phyloP scores from a whole-genome alignment of 2,888 invertebrate genomes.

The Lepidocyrtoides sp. region DNA sequence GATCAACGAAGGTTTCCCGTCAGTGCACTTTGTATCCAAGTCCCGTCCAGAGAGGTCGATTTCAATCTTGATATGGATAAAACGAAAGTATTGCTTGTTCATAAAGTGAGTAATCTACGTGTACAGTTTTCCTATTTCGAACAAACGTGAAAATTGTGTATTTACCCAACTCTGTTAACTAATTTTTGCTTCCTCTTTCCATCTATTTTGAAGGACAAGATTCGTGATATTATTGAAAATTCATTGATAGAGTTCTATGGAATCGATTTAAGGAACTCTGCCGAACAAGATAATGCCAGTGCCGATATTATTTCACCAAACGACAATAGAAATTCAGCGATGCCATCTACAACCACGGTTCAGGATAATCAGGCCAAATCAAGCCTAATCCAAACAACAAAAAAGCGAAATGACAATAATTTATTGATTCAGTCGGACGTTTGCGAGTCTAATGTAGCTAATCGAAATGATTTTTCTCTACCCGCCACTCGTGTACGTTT shows the following conservation, averaged over 20 bases:
- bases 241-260: constrained; percentile 68
- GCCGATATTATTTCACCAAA: too few species aligned
- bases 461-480: too few species aligned
- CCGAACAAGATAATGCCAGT: not conserved
- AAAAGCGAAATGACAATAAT: too few species aligned
- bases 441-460: too few species aligned
- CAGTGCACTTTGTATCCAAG: constrained; percentile 87
- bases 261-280: constrained; percentile 41
- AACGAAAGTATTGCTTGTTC: constrained; percentile 88
- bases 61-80: constrained; percentile 90
- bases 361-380: too few species aligned
- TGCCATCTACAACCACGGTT: too few species aligned
- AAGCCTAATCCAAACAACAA: too few species aligned
- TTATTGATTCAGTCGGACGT: too few species aligned
- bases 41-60: constrained; percentile 88
- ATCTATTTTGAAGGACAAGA: constrained; percentile 60
- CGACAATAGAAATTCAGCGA: too few species aligned
- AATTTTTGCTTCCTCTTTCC: constrained; percentile 14
- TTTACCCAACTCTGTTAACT: not conserved
- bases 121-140: not conserved
- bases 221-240: constrained; percentile 44
- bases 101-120: constrained; percentile 87
- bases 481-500: not conserved
- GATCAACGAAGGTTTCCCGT: constrained; percentile 87
- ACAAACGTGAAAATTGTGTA: not conserved